Evolutionary conservation across 1,140 invertebrate genomes (phyloP), one percentile per base, ranked within the genome.

Genomic region (Diuraphis noxia): DNA sequence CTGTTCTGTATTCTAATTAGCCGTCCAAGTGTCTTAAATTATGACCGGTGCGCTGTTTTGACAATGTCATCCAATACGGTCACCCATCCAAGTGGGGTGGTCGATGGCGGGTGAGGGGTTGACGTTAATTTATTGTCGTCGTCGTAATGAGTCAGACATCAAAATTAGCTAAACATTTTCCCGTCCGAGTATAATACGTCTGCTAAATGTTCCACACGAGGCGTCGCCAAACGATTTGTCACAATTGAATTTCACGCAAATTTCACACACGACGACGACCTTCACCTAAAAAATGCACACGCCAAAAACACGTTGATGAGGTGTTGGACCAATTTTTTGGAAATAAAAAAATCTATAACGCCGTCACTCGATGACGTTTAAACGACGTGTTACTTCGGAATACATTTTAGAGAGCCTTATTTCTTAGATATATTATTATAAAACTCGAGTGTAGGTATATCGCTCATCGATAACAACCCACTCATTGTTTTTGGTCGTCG

Each of bases 141-240:
- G 40, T 34, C 34, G 46, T 91, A 91, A 91, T 52, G 89, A 91
- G 77, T 82, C 43, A 91, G 89, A 91, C 81, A 91, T 91, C 89
- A 91, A 82, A 91, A 91, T 91, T 82, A 91, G 77, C 89, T 36
- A 46, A 79, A 46, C 40, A 19, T 34, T 72, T 40, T 30, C 9
- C 38, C 7, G 2, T 7, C 0, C 21, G 5, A 43, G n/a, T 49
- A 30, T 2, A n/a, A 23, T 43, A 8, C 46, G 21, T n/a, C 52
- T 72, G n/a, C n/a, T 49, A 49, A 49, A 86, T 46, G n/a, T 25
- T 36, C 46, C 85, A 38, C 43, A 86, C 6, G 43, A 86, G 46
- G 46, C 46, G 85, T 46, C 85, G 85, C 85, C 85, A 86, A 52
- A n/a, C n/a, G 56, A 90, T 90, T 90, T 90, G 72, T 91, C 43